These are phyloP conservation scores for Eira barbara DNA, from an alignment of 2,113 vertebrate genomes.

Conservation along the genomic window DNA sequence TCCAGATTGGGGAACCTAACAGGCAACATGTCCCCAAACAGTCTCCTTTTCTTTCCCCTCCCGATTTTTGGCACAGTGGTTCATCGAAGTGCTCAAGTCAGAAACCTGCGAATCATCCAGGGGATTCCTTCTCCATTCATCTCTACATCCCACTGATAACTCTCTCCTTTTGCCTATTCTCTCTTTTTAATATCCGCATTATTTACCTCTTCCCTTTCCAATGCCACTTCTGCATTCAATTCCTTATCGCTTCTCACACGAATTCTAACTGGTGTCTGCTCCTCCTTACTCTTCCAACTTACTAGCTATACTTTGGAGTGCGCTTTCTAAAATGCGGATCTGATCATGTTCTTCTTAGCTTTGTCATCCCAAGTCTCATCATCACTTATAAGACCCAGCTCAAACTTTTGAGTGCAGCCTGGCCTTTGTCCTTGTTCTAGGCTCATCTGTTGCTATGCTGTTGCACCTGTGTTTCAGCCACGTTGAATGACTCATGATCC, in stretches of 20 bases:
- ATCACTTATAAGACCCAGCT: not conserved
- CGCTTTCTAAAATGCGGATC: not conserved
- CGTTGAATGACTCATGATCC: not conserved
- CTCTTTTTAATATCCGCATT: not conserved
- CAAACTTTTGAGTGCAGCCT: not conserved
- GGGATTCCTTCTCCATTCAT: not conserved
- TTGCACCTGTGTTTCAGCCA: not conserved
- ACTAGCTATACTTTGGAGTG: not conserved
- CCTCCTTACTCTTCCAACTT: not conserved
- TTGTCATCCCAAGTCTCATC: not conserved
- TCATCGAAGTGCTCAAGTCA: not conserved
- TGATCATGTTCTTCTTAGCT: not conserved
- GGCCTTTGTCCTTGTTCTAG: not conserved
- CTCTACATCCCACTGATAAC: not conserved
- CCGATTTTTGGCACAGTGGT: not conserved
- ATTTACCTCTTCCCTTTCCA: not conserved
- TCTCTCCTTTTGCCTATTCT: not conserved
- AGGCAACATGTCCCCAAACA: not conserved
- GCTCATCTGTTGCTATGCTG: not conserved
- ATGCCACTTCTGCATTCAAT: not conserved
- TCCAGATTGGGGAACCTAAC: not conserved
- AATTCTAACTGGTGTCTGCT: not conserved
- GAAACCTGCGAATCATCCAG: not conserved
- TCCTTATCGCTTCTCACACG: not conserved
- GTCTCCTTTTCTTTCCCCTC: not conserved